A percentile compares a stretch with the other conserved stretches of the same genome.
Evolutionary conservation across 1,140 invertebrate genomes (phyloP).

Genomic region (Grapholita molesta): DNA sequence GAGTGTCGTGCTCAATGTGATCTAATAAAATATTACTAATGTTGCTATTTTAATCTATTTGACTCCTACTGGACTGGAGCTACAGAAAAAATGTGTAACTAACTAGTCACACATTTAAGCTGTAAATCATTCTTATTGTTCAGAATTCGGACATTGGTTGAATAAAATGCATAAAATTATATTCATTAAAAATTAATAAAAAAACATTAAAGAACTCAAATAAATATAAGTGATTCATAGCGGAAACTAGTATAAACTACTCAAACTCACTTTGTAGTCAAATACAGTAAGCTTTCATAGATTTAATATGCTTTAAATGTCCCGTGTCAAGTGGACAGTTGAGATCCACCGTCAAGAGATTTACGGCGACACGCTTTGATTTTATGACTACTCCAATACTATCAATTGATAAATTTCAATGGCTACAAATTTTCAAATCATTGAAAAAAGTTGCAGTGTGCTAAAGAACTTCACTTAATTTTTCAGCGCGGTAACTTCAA

Average conservation of each 20-base stretch:
- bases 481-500: neutral
- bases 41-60: neutral
- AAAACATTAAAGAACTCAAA: neutral
- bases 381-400: slow-evolving; percentile 39
- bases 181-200: neutral
- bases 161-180: neutral
- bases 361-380: slow-evolving; percentile 63
- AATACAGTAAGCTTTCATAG: slow-evolving; percentile 41
- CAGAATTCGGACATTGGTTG: too few relatives aligned
- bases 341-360: slow-evolving; percentile 55
- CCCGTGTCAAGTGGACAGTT: slow-evolving; percentile 57
- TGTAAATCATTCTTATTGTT: too few relatives aligned
- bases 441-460: neutral
- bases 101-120: too few relatives aligned
- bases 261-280: slow-evolving; percentile 9
- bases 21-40: neutral
- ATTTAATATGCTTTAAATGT: slow-evolving; percentile 56
- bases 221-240: neutral
- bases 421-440: neutral
- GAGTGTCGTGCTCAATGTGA: neutral
- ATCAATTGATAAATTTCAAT: slow-evolving; percentile 47
- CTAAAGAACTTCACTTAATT: slow-evolving; percentile 24
- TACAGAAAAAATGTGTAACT: too few relatives aligned
- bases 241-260: neutral
- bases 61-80: neutral